phyloP scores from a whole-genome alignment of 2,888 invertebrate genomes.

The Eremobia ochroleuca region DNA sequence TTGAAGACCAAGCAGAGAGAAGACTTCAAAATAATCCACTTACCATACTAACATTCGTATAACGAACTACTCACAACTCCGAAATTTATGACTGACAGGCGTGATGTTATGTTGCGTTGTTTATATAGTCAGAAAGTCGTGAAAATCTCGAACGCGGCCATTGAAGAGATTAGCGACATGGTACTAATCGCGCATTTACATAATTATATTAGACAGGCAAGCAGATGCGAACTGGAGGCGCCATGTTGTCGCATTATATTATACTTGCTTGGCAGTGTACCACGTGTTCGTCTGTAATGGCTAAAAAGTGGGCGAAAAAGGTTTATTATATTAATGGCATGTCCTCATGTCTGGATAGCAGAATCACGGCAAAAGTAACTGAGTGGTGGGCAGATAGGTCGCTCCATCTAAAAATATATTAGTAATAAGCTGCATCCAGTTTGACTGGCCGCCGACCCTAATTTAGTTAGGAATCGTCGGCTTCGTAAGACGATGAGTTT shows the following conservation, averaged over 20 bases:
- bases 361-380: not conserved
- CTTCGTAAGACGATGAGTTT: not conserved
- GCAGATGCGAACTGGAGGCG: not conserved
- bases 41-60: no score
- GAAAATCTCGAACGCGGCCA: slow-evolving; percentile 13
- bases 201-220: slow-evolving; percentile 20
- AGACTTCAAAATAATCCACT: no score
- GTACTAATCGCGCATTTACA: slow-evolving; percentile 45
- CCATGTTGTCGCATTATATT: slow-evolving; percentile 25
- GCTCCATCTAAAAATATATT: not conserved
- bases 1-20: no score
- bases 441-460: no score
- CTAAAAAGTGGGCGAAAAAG: not conserved
- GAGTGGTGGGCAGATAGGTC: not conserved
- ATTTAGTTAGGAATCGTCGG: no score
- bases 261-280: not conserved
- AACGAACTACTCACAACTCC: no score
- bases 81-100: no score
- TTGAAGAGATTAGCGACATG: slow-evolving; percentile 9
- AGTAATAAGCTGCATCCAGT: not conserved
- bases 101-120: not conserved
- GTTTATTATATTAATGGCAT: not conserved
- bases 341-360: not conserved
- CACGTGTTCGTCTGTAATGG: not conserved
- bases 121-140: not conserved